phyloP scores from a whole-genome alignment of 1,140 invertebrate species.

The Gerris buenoi region DNA sequence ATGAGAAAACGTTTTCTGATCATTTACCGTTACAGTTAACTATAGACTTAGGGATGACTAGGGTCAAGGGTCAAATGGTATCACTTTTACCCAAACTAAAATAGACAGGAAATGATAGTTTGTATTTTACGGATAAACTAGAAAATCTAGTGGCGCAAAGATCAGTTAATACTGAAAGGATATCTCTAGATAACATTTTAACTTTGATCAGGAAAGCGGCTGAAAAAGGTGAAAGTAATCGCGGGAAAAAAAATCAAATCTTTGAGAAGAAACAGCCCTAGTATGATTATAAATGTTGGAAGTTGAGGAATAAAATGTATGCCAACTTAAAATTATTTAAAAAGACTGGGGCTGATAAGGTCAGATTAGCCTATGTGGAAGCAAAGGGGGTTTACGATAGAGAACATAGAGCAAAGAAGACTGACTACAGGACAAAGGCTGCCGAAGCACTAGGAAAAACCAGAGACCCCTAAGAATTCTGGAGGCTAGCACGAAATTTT shows the following conservation, averaged over 20 bases:
- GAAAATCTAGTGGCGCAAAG: no score
- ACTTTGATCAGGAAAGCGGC: background rate
- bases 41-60: no score
- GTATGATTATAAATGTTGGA: constrained; percentile 8
- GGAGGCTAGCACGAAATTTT: background rate
- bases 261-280: background rate
- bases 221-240: background rate
- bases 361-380: background rate
- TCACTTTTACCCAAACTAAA: no score
- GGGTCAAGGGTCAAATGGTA: no score
- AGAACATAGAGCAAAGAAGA: background rate
- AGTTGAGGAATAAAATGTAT: constrained; percentile 2
- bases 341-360: background rate
- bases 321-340: background rate
- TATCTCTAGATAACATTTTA: no score
- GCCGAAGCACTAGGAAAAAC: background rate
- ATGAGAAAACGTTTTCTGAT: no score
- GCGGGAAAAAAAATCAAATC: background rate
- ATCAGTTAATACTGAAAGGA: no score
- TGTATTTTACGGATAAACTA: no score
- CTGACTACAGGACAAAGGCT: background rate
- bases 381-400: background rate
- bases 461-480: constrained; percentile 1
- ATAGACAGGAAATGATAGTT: no score
- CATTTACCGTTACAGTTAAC: no score